Conservation (phyloP, 2,888 invertebrate genomes). For the Baccha elongata region DNA sequence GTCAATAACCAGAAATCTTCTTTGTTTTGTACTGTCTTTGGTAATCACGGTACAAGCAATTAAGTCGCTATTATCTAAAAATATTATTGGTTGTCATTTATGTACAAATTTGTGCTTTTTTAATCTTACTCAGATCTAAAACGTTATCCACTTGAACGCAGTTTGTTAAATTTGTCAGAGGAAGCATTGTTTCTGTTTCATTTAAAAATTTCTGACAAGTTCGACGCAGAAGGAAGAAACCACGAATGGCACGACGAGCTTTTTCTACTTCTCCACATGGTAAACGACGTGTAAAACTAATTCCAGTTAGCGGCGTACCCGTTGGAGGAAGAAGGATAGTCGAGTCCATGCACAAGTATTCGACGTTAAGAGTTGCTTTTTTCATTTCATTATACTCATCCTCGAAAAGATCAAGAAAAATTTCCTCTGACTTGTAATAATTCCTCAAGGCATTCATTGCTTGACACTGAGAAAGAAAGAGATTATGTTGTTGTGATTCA, state of each 20-base stretch:
- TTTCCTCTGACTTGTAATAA: conserved; percentile 98
- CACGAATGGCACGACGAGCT: conserved; percentile 94
- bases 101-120: not conserved
- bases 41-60: conserved; percentile 97
- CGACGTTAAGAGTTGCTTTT: conserved; percentile 93
- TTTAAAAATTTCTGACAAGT: conserved; percentile 90
- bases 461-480: conserved; percentile 89
- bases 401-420: conserved; percentile 99
- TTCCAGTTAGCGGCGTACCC: conserved; percentile 97
- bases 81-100: conserved; percentile 12
- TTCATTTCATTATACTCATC: conserved; percentile 98
- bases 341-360: conserved; percentile 98
- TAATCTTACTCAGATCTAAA: conserved; percentile 94
- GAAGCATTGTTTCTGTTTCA: conserved; percentile 93
- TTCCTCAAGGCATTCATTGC: conserved; percentile 93
- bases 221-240: conserved; percentile 94
- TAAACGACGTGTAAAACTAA: conserved; percentile 95
- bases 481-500: conserved; percentile 83
- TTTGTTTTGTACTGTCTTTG: conserved; percentile 94
- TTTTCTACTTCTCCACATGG: conserved; percentile 98
- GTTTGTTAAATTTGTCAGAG: conserved; percentile 93
- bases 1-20: conserved; percentile 98
- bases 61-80: conserved; percentile 96
- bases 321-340: conserved; percentile 97
- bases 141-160: conserved; percentile 97